Base-by-base conservation (phyloP, 1,140 invertebrate species). In the Pseudomyrmex concolor region DNA sequence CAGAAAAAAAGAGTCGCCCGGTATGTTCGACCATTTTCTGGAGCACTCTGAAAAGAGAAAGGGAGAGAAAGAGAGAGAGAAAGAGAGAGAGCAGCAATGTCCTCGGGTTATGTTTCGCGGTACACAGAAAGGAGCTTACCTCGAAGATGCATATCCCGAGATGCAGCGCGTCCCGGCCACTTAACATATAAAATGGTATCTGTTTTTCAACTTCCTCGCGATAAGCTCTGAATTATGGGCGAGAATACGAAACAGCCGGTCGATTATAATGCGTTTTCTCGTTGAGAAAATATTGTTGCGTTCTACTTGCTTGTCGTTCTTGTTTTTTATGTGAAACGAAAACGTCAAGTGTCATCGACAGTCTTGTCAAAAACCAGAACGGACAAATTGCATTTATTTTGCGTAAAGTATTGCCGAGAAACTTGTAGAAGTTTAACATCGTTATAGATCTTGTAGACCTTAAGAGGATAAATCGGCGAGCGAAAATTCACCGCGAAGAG, bases 51-150 rank as follows among this genome's bases (percentile, higher is more conserved):
- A 34, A 34, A 34, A 34, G 34, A 34, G 34, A 34, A 7, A 34
- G 34, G 7, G 34, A 34, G 5, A 34, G 34, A 34, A 0, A 34
- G 0, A 34, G 34, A 34, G 34, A 34, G 0, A 34, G 34, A 34
- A 5, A 34, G 5, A 34, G 5, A 34, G 34, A 34, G 5, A 34
- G 71, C 64, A n/a, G 19, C 83, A 19, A 89, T 82, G 82, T 86
- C 88, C 73, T 17, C 66, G 77, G 86, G 86, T 88, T 84, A 86
- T 67, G 74, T 77, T 81, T 70, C 71, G 54, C 2, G 70, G 55
- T 89, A 89, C 88, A 89, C 70, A 83, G 85, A 89, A 89, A 89
- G 85, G 50, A 89, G 83, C 88, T 89, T 89, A 89, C 85, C 68
- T 72, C 72, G 51, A 66, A 74, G 78, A 89, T 83, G 84, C 71